Conservation (phyloP, 2,113 vertebrate species). For the Dipodomys spectabilis region DNA sequence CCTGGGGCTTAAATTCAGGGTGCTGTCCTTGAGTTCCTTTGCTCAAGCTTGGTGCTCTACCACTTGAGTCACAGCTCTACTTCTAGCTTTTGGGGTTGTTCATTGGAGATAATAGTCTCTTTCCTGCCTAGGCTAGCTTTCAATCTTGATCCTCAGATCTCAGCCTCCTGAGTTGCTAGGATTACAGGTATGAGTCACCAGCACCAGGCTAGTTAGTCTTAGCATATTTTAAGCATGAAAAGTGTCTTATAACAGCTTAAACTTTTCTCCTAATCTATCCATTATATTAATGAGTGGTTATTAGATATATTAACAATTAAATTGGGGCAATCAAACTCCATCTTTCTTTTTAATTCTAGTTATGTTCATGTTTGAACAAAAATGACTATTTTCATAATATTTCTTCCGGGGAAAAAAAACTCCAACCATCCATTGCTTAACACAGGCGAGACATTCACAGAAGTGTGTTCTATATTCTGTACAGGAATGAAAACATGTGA, state of each 20-base stretch:
- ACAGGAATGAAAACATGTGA: too few species aligned
- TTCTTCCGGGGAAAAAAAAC: background rate
- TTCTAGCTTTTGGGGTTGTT: too few species aligned
- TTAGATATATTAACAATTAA: slow-evolving; percentile 14
- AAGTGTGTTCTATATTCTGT: background rate
- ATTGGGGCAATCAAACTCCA: background rate
- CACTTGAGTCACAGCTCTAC: too few species aligned
- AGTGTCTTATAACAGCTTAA: background rate
- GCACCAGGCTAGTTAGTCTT: too few species aligned
- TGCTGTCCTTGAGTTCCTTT: too few species aligned
- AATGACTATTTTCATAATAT: background rate
- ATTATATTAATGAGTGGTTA: slow-evolving; percentile 7
- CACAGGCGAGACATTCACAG: background rate
- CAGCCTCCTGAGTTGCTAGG: too few species aligned
- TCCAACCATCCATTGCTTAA: background rate
- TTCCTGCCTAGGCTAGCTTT: too few species aligned
- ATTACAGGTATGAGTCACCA: too few species aligned
- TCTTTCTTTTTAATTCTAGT: slow-evolving; percentile 32
- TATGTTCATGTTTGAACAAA: slow-evolving; percentile 24
- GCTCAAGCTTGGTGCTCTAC: too few species aligned
- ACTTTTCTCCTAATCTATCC: slow-evolving; percentile 39
- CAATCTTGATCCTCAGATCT: too few species aligned
- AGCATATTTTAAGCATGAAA: background rate
- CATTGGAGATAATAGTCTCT: too few species aligned
- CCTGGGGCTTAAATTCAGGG: too few species aligned